Evolutionary conservation across 2,797 vertebrate genomes (phyloP).

Genomic region (Phoeniculus purpureus): DNA sequence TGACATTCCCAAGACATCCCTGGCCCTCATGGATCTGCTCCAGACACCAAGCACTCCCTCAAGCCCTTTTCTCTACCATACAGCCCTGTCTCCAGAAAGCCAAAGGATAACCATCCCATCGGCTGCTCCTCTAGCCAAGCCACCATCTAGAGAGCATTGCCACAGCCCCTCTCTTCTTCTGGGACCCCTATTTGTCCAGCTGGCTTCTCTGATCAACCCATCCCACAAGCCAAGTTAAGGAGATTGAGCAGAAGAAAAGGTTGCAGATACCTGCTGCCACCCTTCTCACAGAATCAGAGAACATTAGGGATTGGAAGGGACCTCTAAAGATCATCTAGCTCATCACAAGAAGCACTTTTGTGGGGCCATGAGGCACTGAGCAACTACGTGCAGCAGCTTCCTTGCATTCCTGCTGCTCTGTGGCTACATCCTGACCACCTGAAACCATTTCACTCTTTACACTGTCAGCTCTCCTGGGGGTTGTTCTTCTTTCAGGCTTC

Average conservation of each 20-base stretch:
- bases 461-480: too few relatives aligned
- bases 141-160: fast-evolving
- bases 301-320: too few relatives aligned
- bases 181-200: neutral
- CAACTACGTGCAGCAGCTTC: neutral
- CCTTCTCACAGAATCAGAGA: too few relatives aligned
- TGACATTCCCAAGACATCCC: neutral
- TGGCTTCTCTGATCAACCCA: neutral
- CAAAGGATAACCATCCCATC: neutral
- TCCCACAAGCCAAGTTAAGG: neutral
- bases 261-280: neutral
- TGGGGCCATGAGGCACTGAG: neutral
- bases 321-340: too few relatives aligned
- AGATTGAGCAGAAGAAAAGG: neutral
- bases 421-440: neutral
- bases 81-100: neutral
- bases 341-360: neutral
- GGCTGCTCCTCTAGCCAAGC: neutral
- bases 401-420: neutral
- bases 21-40: neutral
- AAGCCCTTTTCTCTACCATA: neutral
- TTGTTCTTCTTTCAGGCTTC: too few relatives aligned
- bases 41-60: neutral
- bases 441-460: neutral
- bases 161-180: neutral